phyloP scores from a whole-genome alignment of 2,888 invertebrate genomes.

The Diaperis boleti region DNA sequence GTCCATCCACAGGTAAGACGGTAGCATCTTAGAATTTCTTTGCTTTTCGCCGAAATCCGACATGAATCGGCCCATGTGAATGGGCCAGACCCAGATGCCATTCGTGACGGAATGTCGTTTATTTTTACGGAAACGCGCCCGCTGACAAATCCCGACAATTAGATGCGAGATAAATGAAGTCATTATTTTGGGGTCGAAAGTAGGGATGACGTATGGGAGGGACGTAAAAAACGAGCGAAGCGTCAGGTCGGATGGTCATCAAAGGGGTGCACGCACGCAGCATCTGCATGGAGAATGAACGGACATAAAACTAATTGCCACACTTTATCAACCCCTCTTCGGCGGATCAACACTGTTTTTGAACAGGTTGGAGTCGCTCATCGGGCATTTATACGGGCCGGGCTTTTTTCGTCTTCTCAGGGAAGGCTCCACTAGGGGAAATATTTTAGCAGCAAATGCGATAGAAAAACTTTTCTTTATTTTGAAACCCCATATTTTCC shows the following conservation, averaged over 20 bases:
- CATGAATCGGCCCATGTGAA: no score
- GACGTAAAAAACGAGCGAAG: conserved; percentile 22
- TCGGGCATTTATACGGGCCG: no score
- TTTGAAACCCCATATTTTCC: no score
- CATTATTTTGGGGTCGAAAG: conserved; percentile 27
- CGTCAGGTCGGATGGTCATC: conserved; percentile 30
- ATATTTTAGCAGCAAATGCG: no score
- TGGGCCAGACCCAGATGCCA: conserved; percentile 14
- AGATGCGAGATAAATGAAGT: conserved; percentile 29
- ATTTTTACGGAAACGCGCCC: conserved; percentile 2
- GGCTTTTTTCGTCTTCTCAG: no score
- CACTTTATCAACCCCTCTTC: neutral
- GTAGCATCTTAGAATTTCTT: conserved; percentile 57
- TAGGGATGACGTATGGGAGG: conserved; percentile 20
- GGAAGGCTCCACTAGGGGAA: no score
- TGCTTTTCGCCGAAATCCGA: conserved; percentile 54
- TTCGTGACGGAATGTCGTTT: conserved; percentile 28
- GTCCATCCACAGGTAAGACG: conserved; percentile 46
- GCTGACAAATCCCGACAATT: conserved; percentile 16
- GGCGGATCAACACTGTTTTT: neutral
- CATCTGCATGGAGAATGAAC: conserved; percentile 25
- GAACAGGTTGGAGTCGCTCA: no score
- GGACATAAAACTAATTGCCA: neutral
- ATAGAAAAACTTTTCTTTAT: no score
- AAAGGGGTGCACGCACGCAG: conserved; percentile 16